Evolutionary conservation across 1,140 invertebrate species (phyloP).

Genomic region (Chelonus insularis): DNA sequence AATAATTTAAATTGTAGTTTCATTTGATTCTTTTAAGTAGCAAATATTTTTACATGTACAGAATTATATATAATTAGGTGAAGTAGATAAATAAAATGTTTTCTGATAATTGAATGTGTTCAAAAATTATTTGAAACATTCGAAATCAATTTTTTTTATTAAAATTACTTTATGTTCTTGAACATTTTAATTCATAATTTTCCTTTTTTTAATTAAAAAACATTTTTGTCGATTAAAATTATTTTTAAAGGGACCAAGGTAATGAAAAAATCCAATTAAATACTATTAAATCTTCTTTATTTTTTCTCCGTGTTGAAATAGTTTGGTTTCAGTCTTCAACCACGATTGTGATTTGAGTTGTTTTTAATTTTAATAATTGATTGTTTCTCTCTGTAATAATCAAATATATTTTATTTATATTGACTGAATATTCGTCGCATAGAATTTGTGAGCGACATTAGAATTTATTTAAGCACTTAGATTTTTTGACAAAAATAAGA

Average conservation of each 20-base stretch:
- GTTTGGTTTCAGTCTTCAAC: conserved; percentile 21
- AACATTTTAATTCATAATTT: no score
- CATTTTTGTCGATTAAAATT: no score
- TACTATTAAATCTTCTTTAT: not conserved
- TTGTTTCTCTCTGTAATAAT: not conserved
- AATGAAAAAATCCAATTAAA: not conserved
- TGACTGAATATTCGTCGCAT: not conserved
- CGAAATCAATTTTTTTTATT: no score
- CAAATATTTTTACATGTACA: conserved; percentile 37
- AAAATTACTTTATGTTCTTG: not conserved
- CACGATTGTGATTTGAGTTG: not conserved
- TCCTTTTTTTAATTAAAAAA: no score
- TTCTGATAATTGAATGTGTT: conserved; percentile 16
- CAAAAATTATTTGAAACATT: no score
- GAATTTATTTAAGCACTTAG: not conserved
- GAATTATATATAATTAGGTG: conserved; percentile 33
- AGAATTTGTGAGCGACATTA: not conserved
- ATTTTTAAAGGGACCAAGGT: no score
- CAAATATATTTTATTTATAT: not conserved
- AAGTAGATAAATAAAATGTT: conserved; percentile 33
- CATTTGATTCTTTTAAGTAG: not conserved
- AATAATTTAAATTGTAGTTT: not conserved
- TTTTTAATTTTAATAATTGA: not conserved
- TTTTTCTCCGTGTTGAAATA: conserved; percentile 14
- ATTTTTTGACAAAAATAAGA: not conserved